phyloP scores from a whole-genome alignment of 2,113 vertebrate genomes.

The Syrrhaptes paradoxus region DNA sequence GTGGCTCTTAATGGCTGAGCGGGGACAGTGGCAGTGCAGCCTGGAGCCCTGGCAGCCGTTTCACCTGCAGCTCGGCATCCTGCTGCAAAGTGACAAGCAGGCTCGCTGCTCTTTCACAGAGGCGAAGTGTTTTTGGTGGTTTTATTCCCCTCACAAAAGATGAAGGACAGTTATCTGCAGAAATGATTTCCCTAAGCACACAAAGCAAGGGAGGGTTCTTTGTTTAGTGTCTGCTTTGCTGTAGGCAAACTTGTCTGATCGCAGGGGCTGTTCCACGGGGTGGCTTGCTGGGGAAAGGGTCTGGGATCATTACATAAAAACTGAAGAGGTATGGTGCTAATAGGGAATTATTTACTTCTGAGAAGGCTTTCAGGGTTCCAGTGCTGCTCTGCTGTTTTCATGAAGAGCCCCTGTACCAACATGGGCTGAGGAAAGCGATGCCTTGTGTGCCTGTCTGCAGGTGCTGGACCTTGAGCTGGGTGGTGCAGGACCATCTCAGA shows the following conservation, averaged over 20 bases:
- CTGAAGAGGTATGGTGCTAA: background rate
- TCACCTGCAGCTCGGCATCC: background rate
- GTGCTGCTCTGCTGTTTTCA: background rate
- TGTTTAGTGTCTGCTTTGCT: background rate
- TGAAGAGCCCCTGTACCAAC: background rate
- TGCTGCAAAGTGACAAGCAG: background rate
- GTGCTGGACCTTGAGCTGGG: background rate
- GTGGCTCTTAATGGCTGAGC: accelerated
- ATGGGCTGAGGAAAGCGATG: background rate
- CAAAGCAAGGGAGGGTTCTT: background rate
- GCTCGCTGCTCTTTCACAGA: background rate
- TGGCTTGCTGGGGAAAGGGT: background rate
- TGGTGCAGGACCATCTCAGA: background rate
- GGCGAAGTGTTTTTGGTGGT: background rate
- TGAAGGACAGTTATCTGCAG: background rate
- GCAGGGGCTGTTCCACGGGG: background rate
- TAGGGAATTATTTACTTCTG: background rate
- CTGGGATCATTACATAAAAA: background rate
- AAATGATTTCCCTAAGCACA: background rate
- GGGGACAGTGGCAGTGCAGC: background rate
- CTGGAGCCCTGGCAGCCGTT: background rate
- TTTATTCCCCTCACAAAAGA: background rate
- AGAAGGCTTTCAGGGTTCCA: background rate
- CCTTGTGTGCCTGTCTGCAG: background rate
- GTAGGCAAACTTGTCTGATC: background rate